Conservation (phyloP, 2,797 vertebrate genomes). For the Falco cherrug region DNA sequence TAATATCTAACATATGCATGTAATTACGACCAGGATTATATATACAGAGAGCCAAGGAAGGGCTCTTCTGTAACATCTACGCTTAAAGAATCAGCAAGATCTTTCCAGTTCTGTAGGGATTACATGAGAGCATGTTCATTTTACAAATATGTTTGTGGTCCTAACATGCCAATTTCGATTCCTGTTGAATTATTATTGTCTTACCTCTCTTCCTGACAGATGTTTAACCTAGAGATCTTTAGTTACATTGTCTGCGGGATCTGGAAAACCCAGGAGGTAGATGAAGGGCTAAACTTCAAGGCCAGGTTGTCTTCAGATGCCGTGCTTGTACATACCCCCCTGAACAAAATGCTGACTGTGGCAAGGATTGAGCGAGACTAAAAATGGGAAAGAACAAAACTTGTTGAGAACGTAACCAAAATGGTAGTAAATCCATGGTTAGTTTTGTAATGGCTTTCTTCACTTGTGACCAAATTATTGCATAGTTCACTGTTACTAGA, state of each 20-base stretch:
- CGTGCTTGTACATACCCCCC: rapidly evolving
- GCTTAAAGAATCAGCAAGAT: neutral
- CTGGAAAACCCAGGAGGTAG: neutral
- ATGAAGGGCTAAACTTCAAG: neutral
- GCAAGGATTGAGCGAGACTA: neutral
- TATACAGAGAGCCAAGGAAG: neutral
- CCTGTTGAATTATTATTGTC: neutral
- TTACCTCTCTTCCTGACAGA: neutral
- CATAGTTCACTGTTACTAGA: neutral
- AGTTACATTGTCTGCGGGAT: neutral
- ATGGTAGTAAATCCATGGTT: neutral
- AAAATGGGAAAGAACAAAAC: neutral
- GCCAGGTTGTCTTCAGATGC: neutral
- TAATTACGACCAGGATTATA: neutral
- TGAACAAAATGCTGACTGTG: neutral
- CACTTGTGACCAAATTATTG: neutral
- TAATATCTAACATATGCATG: slow-evolving; percentile 20
- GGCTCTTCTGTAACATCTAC: neutral
- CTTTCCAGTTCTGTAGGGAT: neutral
- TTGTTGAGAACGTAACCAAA: neutral
- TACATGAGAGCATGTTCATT: neutral
- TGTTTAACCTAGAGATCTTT: neutral
- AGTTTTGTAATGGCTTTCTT: neutral
- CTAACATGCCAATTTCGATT: neutral
- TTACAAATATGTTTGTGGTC: neutral